Conservation (phyloP, 2,888 invertebrate species). For the Epistrophe grossulariae region DNA sequence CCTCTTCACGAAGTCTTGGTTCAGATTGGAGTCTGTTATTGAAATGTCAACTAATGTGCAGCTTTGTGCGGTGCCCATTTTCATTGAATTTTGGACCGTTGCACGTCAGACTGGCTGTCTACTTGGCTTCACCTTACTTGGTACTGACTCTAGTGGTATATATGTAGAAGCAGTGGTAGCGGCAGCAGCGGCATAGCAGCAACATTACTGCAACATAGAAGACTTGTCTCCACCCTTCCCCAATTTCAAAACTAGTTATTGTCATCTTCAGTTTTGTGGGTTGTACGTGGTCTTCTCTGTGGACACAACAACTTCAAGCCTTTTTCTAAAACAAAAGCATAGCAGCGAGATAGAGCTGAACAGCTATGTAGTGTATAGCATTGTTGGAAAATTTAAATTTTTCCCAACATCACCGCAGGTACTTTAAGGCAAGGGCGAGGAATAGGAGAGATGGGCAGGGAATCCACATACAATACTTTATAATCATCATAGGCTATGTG, state of each 20-base stretch:
- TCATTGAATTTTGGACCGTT: constrained; percentile 72
- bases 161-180: constrained; percentile 3
- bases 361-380: background rate
- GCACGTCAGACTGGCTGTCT: constrained; percentile 73
- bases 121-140: constrained; percentile 58
- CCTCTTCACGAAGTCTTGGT: background rate
- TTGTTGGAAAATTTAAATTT: constrained; percentile 64
- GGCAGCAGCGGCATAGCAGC: background rate
- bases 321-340: constrained; percentile 29
- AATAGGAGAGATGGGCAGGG: background rate
- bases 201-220: background rate
- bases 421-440: background rate
- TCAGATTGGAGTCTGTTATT: constrained; percentile 27
- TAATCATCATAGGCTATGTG: background rate
- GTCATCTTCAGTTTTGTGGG: constrained; percentile 61
- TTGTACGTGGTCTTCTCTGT: constrained; percentile 46
- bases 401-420: constrained; percentile 15
- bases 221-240: background rate
- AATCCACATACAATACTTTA: constrained; percentile 3
- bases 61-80: constrained; percentile 63
- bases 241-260: constrained; percentile 51
- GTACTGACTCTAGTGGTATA: constrained; percentile 19
- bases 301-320: constrained; percentile 53
- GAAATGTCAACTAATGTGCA: constrained; percentile 44
- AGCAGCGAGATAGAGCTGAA: background rate